phyloP scores from a whole-genome alignment of 1,140 invertebrate genomes.

The Diprion similis region DNA sequence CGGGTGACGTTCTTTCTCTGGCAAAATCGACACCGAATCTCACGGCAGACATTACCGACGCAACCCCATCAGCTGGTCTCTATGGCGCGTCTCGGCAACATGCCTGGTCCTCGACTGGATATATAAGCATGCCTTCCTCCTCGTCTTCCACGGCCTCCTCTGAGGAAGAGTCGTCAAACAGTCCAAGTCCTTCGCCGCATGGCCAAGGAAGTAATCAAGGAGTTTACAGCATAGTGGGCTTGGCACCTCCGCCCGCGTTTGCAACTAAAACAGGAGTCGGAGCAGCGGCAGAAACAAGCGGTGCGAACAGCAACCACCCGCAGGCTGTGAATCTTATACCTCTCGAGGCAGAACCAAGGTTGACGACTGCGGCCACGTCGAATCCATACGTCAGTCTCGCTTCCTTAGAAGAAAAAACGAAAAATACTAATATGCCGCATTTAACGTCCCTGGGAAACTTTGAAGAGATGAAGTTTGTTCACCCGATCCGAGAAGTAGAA shows the following conservation, averaged over 20 bases:
- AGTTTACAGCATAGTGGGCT: slow-evolving; percentile 45
- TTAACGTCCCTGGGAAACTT: slow-evolving; percentile 33
- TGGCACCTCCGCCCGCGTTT: slow-evolving; percentile 33
- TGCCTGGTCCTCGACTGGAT: slow-evolving; percentile 54
- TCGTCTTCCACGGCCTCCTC: slow-evolving; percentile 23
- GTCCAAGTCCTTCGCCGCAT: slow-evolving; percentile 47
- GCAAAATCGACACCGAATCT: slow-evolving; percentile 55
- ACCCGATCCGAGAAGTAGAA: slow-evolving; percentile 20
- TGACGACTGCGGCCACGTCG: neutral
- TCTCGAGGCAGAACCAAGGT: slow-evolving; percentile 23
- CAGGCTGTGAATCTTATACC: neutral
- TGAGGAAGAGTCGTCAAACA: slow-evolving; percentile 51
- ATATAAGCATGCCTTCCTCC: slow-evolving; percentile 55
- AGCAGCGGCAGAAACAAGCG: neutral
- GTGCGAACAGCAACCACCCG: neutral
- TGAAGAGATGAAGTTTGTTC: slow-evolving; percentile 29
- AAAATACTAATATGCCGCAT: slow-evolving; percentile 23
- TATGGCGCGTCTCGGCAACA: slow-evolving; percentile 46
- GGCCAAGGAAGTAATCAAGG: slow-evolving; percentile 34
- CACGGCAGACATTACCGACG: slow-evolving; percentile 39
- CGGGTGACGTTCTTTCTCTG: slow-evolving; percentile 43
- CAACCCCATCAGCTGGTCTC: neutral
- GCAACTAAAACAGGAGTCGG: slow-evolving; percentile 39
- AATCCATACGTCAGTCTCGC: slow-evolving; percentile 46
- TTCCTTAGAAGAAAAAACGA: slow-evolving; percentile 42